These are phyloP conservation scores for Neostethus bicornis DNA, from an alignment of 2,797 vertebrate genomes.

Conservation along the genomic window DNA sequence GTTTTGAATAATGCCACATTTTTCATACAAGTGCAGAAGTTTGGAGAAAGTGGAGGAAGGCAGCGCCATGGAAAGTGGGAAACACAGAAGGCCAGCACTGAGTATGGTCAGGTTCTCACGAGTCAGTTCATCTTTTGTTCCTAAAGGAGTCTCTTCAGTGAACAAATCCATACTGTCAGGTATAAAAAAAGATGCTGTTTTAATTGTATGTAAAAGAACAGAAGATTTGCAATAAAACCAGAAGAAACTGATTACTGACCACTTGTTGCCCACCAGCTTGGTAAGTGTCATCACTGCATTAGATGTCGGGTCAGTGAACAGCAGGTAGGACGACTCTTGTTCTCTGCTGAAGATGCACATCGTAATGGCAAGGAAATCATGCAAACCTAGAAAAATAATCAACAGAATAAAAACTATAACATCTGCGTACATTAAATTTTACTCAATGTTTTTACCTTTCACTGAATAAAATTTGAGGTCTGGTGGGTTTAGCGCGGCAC, in stretches of 20 bases:
- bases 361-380: slow-evolving; percentile 81
- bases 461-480: slow-evolving; percentile 61
- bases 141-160: slow-evolving; percentile 27
- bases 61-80: slow-evolving; percentile 89
- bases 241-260: slow-evolving; percentile 61
- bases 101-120: slow-evolving; percentile 64
- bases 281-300: slow-evolving; percentile 63
- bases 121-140: slow-evolving; percentile 49
- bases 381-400: slow-evolving; percentile 73
- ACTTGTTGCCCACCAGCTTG: slow-evolving; percentile 62
- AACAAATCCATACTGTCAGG: slow-evolving; percentile 53
- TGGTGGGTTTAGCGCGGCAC: slow-evolving; percentile 39
- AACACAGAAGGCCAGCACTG: slow-evolving; percentile 90
- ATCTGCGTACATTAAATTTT: neutral
- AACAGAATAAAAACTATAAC: neutral
- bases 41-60: slow-evolving; percentile 68
- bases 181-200: slow-evolving; percentile 20
- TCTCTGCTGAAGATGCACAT: slow-evolving; percentile 82
- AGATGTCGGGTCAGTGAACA: slow-evolving; percentile 77
- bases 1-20: slow-evolving; percentile 77
- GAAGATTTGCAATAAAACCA: neutral
- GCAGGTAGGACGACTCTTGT: slow-evolving; percentile 78
- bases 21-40: slow-evolving; percentile 79
- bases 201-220: slow-evolving; percentile 10
- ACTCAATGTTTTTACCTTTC: slow-evolving; percentile 60